A percentile compares a stretch with the other conserved stretches of the same genome.
These are phyloP conservation scores for Helicoverpa armigera DNA, from an alignment of 1,140 invertebrate species.

Conservation along the genomic window DNA sequence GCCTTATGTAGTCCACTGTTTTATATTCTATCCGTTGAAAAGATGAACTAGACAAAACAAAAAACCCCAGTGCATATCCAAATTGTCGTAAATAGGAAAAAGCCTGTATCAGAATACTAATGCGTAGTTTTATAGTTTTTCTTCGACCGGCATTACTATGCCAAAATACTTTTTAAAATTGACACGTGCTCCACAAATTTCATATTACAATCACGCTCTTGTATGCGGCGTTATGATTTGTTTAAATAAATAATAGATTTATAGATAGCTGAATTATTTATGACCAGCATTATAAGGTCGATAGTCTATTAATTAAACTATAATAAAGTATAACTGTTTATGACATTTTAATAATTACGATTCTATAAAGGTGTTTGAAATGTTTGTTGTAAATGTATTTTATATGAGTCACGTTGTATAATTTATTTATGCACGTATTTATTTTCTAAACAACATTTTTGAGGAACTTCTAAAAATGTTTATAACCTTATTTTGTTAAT, in stretches of 20 bases:
- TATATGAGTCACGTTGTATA: not conserved
- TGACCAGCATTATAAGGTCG: conserved; percentile 3
- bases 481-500: too few species aligned
- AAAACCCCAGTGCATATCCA: not conserved
- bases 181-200: conserved; percentile 35
- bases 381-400: not conserved
- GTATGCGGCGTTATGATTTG: conserved; percentile 43
- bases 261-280: conserved; percentile 38
- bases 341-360: conserved; percentile 16
- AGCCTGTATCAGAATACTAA: conserved; percentile 15
- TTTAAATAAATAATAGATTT: conserved; percentile 40
- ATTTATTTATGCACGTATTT: not conserved
- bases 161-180: conserved; percentile 15
- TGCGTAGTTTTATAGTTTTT: conserved; percentile 18
- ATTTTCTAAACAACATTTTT: too few species aligned
- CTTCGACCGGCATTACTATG: conserved; percentile 1
- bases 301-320: conserved; percentile 42
- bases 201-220: conserved; percentile 24
- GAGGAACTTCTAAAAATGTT: too few species aligned
- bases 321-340: conserved; percentile 25
- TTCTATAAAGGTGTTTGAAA: not conserved
- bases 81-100: conserved; percentile 16
- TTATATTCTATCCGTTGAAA: not conserved
- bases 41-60: not conserved
- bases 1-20: too few species aligned